phyloP scores from a whole-genome alignment of 2,797 vertebrate species.

The Xyrichtys novacula region DNA sequence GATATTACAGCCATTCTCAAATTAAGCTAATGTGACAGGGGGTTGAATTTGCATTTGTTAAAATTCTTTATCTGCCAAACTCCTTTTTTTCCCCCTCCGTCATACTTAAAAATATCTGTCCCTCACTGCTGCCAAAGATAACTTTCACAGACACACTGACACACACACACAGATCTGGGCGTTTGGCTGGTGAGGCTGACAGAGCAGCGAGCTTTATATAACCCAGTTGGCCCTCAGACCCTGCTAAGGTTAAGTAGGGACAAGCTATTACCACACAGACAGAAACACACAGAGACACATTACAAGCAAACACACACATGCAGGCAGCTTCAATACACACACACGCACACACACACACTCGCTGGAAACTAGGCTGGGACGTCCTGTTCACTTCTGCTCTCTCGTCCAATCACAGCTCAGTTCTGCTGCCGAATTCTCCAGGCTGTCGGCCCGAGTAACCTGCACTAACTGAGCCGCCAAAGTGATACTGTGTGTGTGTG shows the following conservation, averaged over 20 bases:
- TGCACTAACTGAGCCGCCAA: conserved; percentile 47
- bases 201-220: conserved; percentile 74
- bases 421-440: conserved; percentile 58
- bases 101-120: background rate
- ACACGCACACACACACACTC: background rate
- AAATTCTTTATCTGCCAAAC: background rate
- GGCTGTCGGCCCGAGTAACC: conserved; percentile 68
- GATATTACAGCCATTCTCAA: background rate
- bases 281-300: conserved; percentile 2
- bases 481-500: conserved; percentile 24
- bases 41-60: background rate
- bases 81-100: background rate
- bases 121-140: background rate
- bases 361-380: conserved; percentile 73
- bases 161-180: conserved; percentile 14
- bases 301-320: background rate
- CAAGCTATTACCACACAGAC: conserved; percentile 36
- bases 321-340: background rate
- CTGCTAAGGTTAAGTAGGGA: conserved; percentile 62
- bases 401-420: conserved; percentile 72
- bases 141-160: background rate
- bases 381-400: conserved; percentile 73
- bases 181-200: conserved; percentile 60
- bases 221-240: conserved; percentile 67
- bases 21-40: background rate